Evolutionary conservation across 2,113 vertebrate species (phyloP).

Genomic region (Psephotus haematonotus): DNA sequence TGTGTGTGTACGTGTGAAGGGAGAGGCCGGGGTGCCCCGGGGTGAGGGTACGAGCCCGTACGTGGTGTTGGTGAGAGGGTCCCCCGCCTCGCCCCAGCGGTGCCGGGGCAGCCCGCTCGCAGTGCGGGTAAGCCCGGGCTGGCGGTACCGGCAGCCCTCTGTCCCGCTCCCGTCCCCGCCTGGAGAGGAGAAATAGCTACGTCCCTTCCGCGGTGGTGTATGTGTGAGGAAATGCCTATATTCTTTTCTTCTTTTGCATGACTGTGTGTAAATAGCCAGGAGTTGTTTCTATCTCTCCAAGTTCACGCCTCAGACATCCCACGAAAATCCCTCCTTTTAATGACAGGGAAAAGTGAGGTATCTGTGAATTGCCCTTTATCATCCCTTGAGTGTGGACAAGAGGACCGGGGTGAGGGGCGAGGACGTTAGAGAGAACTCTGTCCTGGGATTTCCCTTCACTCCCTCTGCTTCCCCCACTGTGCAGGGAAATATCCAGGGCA

Average conservation of each 20-base stretch:
- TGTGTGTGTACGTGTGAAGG: not conserved
- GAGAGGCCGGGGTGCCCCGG: not conserved
- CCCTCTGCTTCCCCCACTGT: not conserved
- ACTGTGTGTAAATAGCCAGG: not conserved
- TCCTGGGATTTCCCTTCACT: constrained; percentile 1
- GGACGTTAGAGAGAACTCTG: not conserved
- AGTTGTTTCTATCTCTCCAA: not conserved
- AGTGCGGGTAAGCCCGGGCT: not conserved
- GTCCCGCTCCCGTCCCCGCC: not conserved
- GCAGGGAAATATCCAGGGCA: not conserved
- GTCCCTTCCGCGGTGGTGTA: not conserved
- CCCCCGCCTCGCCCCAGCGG: not conserved
- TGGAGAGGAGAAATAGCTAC: constrained; percentile 1
- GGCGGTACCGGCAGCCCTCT: not conserved
- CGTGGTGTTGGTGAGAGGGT: not conserved
- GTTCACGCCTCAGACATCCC: not conserved
- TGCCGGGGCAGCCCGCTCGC: not conserved
- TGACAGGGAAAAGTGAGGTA: not conserved
- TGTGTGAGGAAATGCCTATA: constrained; percentile 42
- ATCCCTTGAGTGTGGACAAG: not conserved
- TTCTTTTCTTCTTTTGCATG: constrained; percentile 2
- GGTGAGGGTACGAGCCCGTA: not conserved
- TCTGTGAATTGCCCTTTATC: not conserved
- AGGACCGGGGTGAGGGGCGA: constrained; percentile 15
- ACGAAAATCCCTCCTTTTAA: not conserved